Evolutionary conservation across 2,113 vertebrate species (phyloP), one percentile per base, ranked within the genome.

Genomic region (Picathartes gymnocephalus): DNA sequence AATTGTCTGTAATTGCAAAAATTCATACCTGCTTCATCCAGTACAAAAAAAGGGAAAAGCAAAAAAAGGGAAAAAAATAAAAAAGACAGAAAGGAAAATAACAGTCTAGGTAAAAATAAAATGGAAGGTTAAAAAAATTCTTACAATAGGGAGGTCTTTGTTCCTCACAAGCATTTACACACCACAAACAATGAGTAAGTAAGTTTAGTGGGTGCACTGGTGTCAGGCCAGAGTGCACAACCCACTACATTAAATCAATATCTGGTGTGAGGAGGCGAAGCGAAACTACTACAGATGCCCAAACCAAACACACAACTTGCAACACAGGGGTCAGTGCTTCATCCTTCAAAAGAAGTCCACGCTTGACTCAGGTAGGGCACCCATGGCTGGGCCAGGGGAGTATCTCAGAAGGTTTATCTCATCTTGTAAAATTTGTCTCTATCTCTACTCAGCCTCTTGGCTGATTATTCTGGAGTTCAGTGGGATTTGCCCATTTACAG

Each of bases 21-120:
- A 65, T 31, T 91, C n/a, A 64, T 21, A 61, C 6, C 47, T 83
- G 24, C 24, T 88, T 66, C 54, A 86, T 42, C 3, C 10, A 44
- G 15, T 35, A 31, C 5, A 37, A 44, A 90, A 74, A 80, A 47
- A 35, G 4, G 6, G 5, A 16, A 11, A 30, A 44, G 3, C 11
- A 12, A 77, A 53, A n/a, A 27, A 1, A 1, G 7, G 2, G 0
- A 2, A 24, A 53, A 25, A 31, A 3, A 15, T 13, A 56, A 35
- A 30, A 5, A 16, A 12, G 2, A 42, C 15, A 42, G 13, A 56
- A 50, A 58, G 24, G 7, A 93, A 84, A 84, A 8, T 19, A 64
- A 64, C 8, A 81, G 28, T 20, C 9, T 25, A 79, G 13, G 30
- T 23, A 62, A 81, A 95, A 74, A 27, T 19, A 58, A 62, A 93